phyloP scores from a whole-genome alignment of 2,113 vertebrate species.

The Lucifuga dentata region DNA sequence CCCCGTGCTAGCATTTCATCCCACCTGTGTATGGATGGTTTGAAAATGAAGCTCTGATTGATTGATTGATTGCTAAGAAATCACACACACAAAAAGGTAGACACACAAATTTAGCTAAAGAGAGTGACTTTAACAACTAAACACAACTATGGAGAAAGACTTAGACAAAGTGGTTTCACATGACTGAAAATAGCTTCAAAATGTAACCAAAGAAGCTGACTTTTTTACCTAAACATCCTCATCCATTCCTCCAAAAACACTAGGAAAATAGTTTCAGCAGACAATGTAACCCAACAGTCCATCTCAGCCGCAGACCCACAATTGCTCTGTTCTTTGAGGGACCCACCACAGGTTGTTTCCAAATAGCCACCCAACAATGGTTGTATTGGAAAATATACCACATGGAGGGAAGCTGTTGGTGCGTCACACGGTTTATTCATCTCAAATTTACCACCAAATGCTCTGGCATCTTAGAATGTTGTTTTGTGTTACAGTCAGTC shows the following conservation, averaged over 20 bases:
- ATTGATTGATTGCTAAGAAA: too few species aligned
- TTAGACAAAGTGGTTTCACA: neutral
- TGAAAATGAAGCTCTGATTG: too few species aligned
- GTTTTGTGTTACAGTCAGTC: neutral
- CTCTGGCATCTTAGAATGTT: neutral
- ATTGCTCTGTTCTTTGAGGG: slow-evolving; percentile 35
- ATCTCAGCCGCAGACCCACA: slow-evolving; percentile 47
- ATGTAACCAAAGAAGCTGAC: slow-evolving; percentile 16
- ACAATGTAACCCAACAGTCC: slow-evolving; percentile 29
- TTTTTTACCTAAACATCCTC: slow-evolving; percentile 45
- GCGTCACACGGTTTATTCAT: neutral
- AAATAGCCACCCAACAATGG: slow-evolving; percentile 41
- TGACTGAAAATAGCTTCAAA: slow-evolving; percentile 20
- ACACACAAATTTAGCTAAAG: slow-evolving; percentile 1
- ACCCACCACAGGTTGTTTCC: slow-evolving; percentile 62
- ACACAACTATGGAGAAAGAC: slow-evolving; percentile 9
- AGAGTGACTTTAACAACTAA: neutral
- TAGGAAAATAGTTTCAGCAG: slow-evolving; percentile 35
- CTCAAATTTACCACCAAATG: slow-evolving; percentile 13
- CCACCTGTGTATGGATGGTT: too few species aligned
- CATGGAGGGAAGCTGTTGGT: slow-evolving; percentile 22
- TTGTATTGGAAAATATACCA: slow-evolving; percentile 41
- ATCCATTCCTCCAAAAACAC: slow-evolving; percentile 26
- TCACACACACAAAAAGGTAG: too few species aligned
- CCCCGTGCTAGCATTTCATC: neutral